These are phyloP conservation scores for Tor tambroides DNA, from an alignment of 2,113 vertebrate species.

Conservation along the genomic window DNA sequence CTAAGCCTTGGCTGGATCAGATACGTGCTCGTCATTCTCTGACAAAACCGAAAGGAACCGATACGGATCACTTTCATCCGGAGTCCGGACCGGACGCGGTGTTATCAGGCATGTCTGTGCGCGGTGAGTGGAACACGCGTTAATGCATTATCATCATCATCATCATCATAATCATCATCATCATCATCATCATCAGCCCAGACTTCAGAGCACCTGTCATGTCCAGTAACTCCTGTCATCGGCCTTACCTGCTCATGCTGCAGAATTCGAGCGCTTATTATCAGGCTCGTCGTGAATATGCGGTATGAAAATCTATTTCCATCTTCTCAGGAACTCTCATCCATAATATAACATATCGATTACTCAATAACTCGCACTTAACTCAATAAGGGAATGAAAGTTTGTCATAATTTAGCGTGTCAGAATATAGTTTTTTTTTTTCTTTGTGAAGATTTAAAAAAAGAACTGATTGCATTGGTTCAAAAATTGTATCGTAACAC, in stretches of 20 bases:
- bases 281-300: background rate
- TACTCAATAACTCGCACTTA: background rate
- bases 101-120: background rate
- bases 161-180: background rate
- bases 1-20: background rate
- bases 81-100: background rate
- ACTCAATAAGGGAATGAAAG: background rate
- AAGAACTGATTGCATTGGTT: background rate
- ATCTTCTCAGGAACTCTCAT: background rate
- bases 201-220: background rate
- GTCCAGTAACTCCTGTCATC: background rate
- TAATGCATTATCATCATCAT: background rate
- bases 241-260: background rate
- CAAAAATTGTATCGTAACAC: background rate
- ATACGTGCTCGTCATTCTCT: background rate
- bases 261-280: background rate
- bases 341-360: background rate
- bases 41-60: background rate
- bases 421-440: background rate
- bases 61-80: background rate
- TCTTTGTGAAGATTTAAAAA: background rate
- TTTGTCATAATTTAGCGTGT: background rate
- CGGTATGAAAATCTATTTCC: background rate
- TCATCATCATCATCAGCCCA: background rate
- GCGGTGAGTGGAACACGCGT: slow-evolving; percentile 1